Base-by-base conservation (phyloP, 2,888 invertebrate genomes). In the Ctenicera cuprea region DNA sequence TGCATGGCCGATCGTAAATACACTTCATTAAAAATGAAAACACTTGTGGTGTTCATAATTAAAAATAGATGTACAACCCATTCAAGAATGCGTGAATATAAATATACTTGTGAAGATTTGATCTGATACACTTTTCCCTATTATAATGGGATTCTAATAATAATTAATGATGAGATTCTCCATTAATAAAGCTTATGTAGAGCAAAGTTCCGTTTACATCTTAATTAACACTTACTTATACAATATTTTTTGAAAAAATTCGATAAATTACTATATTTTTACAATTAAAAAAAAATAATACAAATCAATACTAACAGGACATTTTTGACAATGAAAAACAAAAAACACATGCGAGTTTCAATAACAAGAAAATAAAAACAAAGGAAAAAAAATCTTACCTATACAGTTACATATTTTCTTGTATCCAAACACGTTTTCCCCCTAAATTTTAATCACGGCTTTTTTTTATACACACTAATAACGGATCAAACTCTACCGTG, bases 401-500 rank as follows among this genome's bases (percentile, higher is more conserved):
- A 54, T 4, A 12, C 3, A 20, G 16, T 22, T 50, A 54, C 54
- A n/a, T n/a, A 26, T 8, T 33, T 57, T 22, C 16, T 41, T 41
- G 43, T 16, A 59, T 38, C 18, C 38, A 20, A 59, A 38, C 37
- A 14, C n/a, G 11, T 12, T 20, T 20, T 3, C 18, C n/a, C n/a
- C n/a, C 12, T 62, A 22, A 61, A 67, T 67, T 72, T 74, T 54
- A 66, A 57, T 71, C n/a, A 64, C 43, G 12, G 9, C 8, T n/a
- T 43, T 9, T 14, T 12, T 26, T 14, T 11, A 52, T 72, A 26
- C 45, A 67, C 59, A 65, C 45, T 54, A 72, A 67, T 61, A 76
- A 71, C 67, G 26, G 73, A 76, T 57, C 26, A 75, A 71, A 74
- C 67, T 38, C 62, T 69, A 73, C 50, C 50, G 61, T 65, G 67